Base-by-base conservation (phyloP, 2,113 vertebrate species). In the Elaphurus davidianus region DNA sequence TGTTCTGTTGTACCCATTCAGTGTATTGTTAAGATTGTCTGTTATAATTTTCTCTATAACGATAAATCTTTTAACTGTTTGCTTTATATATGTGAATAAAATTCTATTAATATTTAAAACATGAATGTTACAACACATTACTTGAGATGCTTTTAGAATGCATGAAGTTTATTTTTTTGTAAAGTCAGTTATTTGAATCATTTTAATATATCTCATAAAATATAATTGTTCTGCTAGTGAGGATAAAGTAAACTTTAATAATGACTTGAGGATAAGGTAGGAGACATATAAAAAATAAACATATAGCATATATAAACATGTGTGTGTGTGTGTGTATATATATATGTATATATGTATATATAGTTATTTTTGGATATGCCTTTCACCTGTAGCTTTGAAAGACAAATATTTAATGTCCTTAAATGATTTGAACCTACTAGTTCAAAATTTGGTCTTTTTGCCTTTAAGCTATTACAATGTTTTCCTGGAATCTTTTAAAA, bases 341-440 rank as follows among this genome's bases (percentile, higher is more conserved):
- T 25, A 89, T 12, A 7, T 76, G 25, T 4, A 52, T 25, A 89
- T 12, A 7, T 76, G 25, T 13, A 64, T 40, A 55, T 8, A 23
- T 79, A 47, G 47, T 13, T 40, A 19, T 89, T 94, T 93, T 74
- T 25, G 5, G 43, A 4, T 55, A 45, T 1, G 0, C 55, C 27
- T 62, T 92, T 87, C 87, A n/a, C 83, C 62, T 92, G 28, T 43
- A 84, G 13, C 33, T 95, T 94, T 90, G n/a, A 57, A 88, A 91
- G 14, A 55, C 30, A 93, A 43, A 93, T 67, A 83, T 81, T 87
- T 78, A 57, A 28, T 67, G 19, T 64, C 21, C 27, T 96, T 52
- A 71, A 17, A 19, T 93, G 40, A 3, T 87, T 95, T 90, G 52
- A 92, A 84, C 47, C n/a, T 91, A 45, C 15, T 74, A 45, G 17